phyloP scores from a whole-genome alignment of 2,113 vertebrate species.

The Mohoua ochrocephala region DNA sequence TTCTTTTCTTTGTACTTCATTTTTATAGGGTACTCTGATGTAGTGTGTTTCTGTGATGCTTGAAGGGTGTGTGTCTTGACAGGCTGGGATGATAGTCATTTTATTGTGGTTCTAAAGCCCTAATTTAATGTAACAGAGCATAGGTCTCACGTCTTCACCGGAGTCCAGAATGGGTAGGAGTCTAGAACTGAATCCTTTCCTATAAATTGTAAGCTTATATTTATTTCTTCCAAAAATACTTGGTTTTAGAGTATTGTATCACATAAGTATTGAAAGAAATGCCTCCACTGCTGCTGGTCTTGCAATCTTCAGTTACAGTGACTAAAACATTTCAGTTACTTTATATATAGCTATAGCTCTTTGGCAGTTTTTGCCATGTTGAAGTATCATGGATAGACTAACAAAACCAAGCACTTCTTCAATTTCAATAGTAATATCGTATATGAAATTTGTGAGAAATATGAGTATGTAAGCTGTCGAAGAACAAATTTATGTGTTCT shows the following conservation, averaged over 20 bases:
- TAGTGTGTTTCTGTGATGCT: background rate
- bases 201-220: background rate
- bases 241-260: background rate
- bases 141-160: background rate
- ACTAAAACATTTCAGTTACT: background rate
- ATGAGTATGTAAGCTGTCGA: background rate
- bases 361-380: background rate
- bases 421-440: background rate
- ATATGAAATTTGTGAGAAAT: background rate
- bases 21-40: background rate
- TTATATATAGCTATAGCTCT: background rate
- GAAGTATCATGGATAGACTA: background rate
- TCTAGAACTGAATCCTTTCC: background rate
- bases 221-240: background rate
- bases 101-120: background rate
- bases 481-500: background rate
- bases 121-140: background rate
- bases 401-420: background rate
- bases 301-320: background rate
- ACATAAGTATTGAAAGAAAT: background rate
- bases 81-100: background rate
- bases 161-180: background rate
- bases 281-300: background rate
- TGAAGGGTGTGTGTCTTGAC: background rate
- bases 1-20: background rate